Evolutionary conservation across 2,888 invertebrate species (phyloP), one percentile per base, ranked within the genome.

Genomic region (Lithophane semibrunnea): DNA sequence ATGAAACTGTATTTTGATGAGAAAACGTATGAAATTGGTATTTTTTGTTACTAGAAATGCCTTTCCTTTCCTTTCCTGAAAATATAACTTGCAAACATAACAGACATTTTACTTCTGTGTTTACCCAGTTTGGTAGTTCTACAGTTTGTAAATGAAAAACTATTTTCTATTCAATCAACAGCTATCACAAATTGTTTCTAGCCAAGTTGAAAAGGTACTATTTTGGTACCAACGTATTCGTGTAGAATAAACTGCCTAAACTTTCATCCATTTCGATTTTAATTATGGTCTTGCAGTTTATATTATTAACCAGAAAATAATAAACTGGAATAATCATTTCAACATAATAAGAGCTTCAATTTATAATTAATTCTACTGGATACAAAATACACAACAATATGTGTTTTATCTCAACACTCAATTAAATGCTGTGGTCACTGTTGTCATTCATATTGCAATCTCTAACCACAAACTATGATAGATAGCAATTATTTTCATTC

Each of bases 121-220:
- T 67, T 37, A n/a, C 9, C 21, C 12, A 67, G 52, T 44, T 64
- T 21, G n/a, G 0, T 9, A 49, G 12, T 67, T 80, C 8, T 42
- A 29, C 24, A 61, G 18, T 75, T 61, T 37, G 10, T 66, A 67
- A 67, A 58, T 37, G 49, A 67, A 70, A 68, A 58, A 10, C 18
- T 44, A 71, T 71, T 67, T 67, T 58, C 21, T 61, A 64, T 44
- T 58, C 13, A n/a, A 61, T 67, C 24, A 56, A 71, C 49, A 29
- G 49, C 56, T 56, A 44, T 52, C 16, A 49, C 13, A 82, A 80
- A 80, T 58, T 54, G 29, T 65, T 75, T 75, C n/a, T 54, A 56
- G 7, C n/a, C 12, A 29, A n/a, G 56, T n/a, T 56, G 61, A 63
- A 47, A 12, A 61, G 29, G 16, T 29, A 12, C 3, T 56, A 56